Base-by-base conservation (phyloP, 2,113 vertebrate species). In the Puntigrus tetrazona region DNA sequence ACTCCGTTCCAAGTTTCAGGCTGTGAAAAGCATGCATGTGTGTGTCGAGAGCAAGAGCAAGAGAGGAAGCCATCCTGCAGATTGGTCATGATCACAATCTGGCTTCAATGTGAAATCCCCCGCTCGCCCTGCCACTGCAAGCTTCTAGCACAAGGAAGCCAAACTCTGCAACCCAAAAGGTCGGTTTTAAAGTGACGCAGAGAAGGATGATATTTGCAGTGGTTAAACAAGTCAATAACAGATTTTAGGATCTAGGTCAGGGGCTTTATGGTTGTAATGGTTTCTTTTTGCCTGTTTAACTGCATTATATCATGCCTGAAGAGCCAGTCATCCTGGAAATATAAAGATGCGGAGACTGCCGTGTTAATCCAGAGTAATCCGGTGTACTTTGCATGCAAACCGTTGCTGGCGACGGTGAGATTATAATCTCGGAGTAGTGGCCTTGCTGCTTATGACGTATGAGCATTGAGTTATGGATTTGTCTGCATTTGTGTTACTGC, bases 321-420 rank as follows among this genome's bases (percentile, higher is more conserved):
- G 80, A 80, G 69, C 43, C 75, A 73, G 65, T 81, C 67, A 90
- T 85, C 78, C 72, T 55, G 36, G 78, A 88, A 88, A 90, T 87
- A 79, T 86, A 50, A 87, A 88, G 45, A 89, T 76, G 86, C 61
- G 87, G 87, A 88, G 82, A 88, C 27, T 70, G 81, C 87, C 18
- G 0, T 25, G 87, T 84, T 92, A 90, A 93, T 93, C 90, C 88
- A 73, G n/a, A 78, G 61, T 92, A 92, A 92, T 92, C 91, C 83
- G 34, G 50, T 75, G 36, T 84, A 78, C 45, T 87, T 83, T 88
- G 87, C 87, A 80, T n/a, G 41, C 74, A 3, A 52, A 85, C 73
- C 27, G 88, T 86, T 69, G 67, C 16, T 59, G 77, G 61, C 31
- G 77, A 72, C 20, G 31, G 29, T 25, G 52, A 36, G 63, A 78